Base-by-base conservation (phyloP, 2,797 vertebrate genomes). In the Chaunax sp. region DNA sequence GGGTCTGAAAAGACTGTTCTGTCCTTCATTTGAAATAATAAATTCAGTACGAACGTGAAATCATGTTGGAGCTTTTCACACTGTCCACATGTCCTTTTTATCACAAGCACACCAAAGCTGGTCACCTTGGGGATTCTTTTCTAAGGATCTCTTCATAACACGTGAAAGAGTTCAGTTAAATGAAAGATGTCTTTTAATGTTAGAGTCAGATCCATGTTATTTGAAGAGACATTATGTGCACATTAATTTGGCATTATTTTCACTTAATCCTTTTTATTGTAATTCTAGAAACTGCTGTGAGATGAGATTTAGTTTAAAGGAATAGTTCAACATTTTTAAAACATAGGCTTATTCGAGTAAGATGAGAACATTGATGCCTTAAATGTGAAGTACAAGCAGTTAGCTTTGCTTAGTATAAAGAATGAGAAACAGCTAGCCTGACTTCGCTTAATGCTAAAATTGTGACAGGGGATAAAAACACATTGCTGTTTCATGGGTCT, bases 21-120 rank as follows among this genome's bases (percentile, higher is more conserved):
- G 76, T 77, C 54, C 67, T 75, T 69, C 44, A 68, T 53, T 41
- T 41, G 46, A 28, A 16, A 47, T 4, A n/a, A 51, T 71, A 57
- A 26, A 28, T 61, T 64, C 20, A 57, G 16, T 28, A 49, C 26
- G 26, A 76, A 68, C 66, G 57, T 26, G 28, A 56, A 72, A 53
- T 12, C 2, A 2, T 40, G 38, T 55, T 78, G 54, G 22, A 55
- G 68, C 20, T 43, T 40, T 16, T 5, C 23, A 37, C 51, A 47
- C 10, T 49, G 37, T 65, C 20, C 13, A n/a, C 11, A 3, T 59
- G 50, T 75, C 55, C 51, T 70, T 75, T 53, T 26, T 19, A 8
- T 22, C 41, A 46, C 33, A 37, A n/a, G 13, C 46, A 47, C 15
- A 13, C n/a, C 28, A n/a, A 41, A 41, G 6, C 26, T 28, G 5